Base-by-base conservation (phyloP, 2,113 vertebrate genomes). In the Lophochroa leadbeateri region DNA sequence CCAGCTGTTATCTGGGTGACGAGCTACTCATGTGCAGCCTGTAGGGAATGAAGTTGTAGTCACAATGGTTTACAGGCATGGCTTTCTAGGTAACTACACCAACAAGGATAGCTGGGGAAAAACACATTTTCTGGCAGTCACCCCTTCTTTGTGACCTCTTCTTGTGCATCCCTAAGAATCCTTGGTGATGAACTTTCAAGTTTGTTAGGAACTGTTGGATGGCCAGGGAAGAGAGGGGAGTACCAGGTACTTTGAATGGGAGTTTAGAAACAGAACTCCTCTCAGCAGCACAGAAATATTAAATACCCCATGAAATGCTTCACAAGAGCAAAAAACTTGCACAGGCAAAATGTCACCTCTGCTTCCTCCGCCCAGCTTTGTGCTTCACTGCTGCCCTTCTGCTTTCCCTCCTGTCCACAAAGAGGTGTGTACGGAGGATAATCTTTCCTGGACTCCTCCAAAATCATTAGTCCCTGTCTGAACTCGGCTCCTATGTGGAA, bases 311-410 rank as follows among this genome's bases (percentile, higher is more conserved):
- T 8, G 14, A 35, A 47, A 80, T 11, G 24, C 76, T 83, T 80
- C 11, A 16, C 3, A 2, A 43, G 23, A 41, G 41, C 28, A 75
- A n/a, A 52, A 64, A n/a, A 15, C 11, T 74, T 65, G 13, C 5
- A 18, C 7, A 35, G 28, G 10, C 21, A 53, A 82, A 82, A 37
- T 18, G 60, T 24, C 5, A 19, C 13, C 21, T 16, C 7, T 24
- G 5, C 67, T 83, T 83, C 57, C 16, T 65, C 58, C 0, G 2
- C 60, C 18, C 0, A 0, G 52, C 31, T 47, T 43, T 1, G 0
- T 55, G 86, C 41, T 67, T 28, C 41, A 21, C 24, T 31, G 44
- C 11, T 0, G 1, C 55, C n/a, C 17, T 35, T 50, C 29, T 57
- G 49, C 25, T 57, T 44, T 57, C 35, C 33, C 5, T 64, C 18